A percentile compares a stretch with the other conserved stretches of the same genome.
phyloP scores from a whole-genome alignment of 1,140 invertebrate genomes.

The Panagrolaimus sp. region DNA sequence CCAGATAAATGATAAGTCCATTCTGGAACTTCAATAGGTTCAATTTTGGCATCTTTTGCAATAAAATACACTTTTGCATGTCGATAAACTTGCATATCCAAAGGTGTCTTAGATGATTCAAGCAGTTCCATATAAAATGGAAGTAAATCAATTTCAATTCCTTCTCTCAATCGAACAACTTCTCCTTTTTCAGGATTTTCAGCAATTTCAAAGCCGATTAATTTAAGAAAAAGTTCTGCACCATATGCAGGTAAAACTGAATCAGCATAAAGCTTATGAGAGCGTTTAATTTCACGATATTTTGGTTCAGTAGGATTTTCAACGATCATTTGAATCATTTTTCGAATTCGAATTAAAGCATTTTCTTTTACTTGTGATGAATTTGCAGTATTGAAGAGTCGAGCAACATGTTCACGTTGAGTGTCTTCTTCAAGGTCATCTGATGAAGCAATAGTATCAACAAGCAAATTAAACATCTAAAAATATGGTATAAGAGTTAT shows the following conservation, averaged over 20 bases:
- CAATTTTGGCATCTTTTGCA: conserved; percentile 7
- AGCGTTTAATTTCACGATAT: background rate
- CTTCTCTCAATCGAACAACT: background rate
- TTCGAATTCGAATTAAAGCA: background rate
- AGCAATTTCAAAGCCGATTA: background rate
- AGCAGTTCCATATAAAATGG: background rate
- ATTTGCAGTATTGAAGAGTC: conserved; percentile 1
- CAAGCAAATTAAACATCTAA: background rate
- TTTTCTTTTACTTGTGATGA: background rate
- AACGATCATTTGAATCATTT: background rate
- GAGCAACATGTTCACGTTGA: background rate
- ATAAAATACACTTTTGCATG: conserved; percentile 6
- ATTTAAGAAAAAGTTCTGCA: background rate
- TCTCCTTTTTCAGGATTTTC: background rate
- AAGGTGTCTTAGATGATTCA: background rate
- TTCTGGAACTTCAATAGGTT: background rate
- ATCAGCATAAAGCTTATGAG: background rate
- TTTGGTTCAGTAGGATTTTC: background rate
- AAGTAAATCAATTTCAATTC: background rate
- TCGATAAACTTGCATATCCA: background rate
- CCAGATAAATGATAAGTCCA: background rate
- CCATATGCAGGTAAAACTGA: background rate
- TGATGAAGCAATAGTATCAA: background rate
- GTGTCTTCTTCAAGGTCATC: background rate
- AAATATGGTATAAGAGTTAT: background rate